Conservation (phyloP, 2,113 vertebrate species). For the Synodontis membranacea region DNA sequence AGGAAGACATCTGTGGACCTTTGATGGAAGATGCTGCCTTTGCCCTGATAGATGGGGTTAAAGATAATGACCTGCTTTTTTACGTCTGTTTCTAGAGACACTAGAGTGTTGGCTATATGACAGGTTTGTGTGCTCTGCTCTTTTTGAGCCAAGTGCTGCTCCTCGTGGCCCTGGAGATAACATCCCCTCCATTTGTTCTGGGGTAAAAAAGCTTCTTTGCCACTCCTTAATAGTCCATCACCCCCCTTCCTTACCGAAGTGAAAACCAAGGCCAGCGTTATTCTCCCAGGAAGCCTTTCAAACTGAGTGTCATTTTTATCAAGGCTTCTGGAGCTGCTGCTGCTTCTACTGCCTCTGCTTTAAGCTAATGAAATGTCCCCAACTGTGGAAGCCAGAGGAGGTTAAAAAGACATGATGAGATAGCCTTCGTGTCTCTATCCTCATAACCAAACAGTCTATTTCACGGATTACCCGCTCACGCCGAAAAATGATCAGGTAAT, state of each 20-base stretch:
- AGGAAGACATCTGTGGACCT: constrained; percentile 44
- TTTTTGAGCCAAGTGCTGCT: constrained; percentile 6
- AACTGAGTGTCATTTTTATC: constrained; percentile 52
- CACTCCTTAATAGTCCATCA: constrained; percentile 9
- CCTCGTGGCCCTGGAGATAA: constrained; percentile 19
- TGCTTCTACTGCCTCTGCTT: constrained; percentile 36
- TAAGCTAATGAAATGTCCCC: constrained; percentile 58
- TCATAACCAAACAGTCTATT: constrained; percentile 58
- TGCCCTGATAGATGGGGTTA: constrained; percentile 70
- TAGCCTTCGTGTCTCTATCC: constrained; percentile 53
- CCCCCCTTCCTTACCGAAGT: constrained; percentile 47
- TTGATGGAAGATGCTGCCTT: constrained; percentile 52
- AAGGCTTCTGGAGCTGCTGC: constrained; percentile 24
- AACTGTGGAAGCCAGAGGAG: constrained; percentile 45
- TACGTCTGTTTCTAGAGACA: constrained; percentile 42
- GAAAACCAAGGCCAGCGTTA: constrained; percentile 53
- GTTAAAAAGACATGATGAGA: constrained; percentile 42
- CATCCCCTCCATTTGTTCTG: constrained; percentile 21
- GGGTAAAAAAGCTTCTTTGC: background rate
- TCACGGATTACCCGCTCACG: constrained; percentile 66
- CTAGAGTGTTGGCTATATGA: constrained; percentile 28
- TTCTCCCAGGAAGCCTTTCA: constrained; percentile 60
- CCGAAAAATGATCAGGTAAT: constrained; percentile 57
- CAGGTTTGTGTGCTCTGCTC: constrained; percentile 3
- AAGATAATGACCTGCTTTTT: constrained; percentile 59